A percentile compares a stretch with the other conserved stretches of the same genome.
These are phyloP conservation scores for Dasypus novemcinctus DNA, from an alignment of 2,113 vertebrate species.

Conservation along the genomic window DNA sequence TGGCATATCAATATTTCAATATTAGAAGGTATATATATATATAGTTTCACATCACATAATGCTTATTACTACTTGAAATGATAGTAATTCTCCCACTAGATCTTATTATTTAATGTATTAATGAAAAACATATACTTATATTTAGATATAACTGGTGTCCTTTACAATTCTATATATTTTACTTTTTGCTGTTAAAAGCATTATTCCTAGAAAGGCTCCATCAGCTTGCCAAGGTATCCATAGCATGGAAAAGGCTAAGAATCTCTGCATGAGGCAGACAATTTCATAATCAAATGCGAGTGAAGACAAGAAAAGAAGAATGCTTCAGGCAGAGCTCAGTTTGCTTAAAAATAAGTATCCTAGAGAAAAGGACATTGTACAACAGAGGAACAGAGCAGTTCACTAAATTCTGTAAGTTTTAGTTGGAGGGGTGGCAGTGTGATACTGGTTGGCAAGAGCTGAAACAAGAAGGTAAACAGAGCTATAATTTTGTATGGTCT, in stretches of 20 bases:
- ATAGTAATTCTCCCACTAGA: background rate
- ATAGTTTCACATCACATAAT: background rate
- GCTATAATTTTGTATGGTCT: background rate
- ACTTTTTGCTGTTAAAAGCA: background rate
- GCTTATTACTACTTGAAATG: background rate
- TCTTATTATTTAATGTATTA: no score
- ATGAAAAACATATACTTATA: background rate
- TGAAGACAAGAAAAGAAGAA: background rate
- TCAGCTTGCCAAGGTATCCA: background rate
- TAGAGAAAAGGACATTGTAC: background rate
- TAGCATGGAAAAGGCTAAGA: background rate
- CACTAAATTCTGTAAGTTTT: background rate
- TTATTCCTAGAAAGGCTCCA: background rate
- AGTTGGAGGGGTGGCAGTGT: background rate
- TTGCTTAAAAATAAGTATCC: background rate
- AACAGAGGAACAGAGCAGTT: background rate
- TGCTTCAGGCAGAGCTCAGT: background rate
- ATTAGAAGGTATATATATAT: background rate
- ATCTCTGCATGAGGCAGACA: background rate
- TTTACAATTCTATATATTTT: background rate
- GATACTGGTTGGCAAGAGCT: background rate
- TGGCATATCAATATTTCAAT: background rate
- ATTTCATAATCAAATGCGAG: background rate
- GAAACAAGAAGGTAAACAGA: background rate
- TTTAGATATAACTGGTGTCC: background rate